Percentiles rank a stretch among this genome's conserved stretches.
Evolutionary conservation across 1,140 invertebrate genomes (phyloP).

Genomic region (Psilanteris sp.): DNA sequence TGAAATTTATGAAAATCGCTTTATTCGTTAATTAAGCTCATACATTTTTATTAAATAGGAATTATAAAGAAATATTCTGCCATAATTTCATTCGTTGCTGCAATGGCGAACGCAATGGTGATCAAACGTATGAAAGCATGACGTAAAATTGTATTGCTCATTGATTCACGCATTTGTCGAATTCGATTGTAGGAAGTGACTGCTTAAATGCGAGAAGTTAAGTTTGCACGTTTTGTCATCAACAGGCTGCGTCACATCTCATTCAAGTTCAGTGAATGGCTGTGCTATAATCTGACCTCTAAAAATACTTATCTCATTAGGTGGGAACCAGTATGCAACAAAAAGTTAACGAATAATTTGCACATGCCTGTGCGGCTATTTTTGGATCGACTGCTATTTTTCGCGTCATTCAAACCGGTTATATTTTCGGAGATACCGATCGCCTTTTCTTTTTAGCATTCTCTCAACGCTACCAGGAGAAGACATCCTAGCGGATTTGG

Average conservation of each 20-base stretch:
- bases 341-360: slow-evolving; percentile 49
- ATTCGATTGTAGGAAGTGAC: slow-evolving; percentile 27
- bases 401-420: slow-evolving; percentile 50
- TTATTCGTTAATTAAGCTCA: too few relatives aligned
- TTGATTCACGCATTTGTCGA: slow-evolving; percentile 25
- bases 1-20: too few relatives aligned
- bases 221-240: slow-evolving; percentile 27
- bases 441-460: slow-evolving; percentile 1
- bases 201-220: slow-evolving; percentile 16
- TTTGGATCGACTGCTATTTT: slow-evolving; percentile 50
- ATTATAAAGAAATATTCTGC: slow-evolving; percentile 2
- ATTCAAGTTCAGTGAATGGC: slow-evolving; percentile 44
- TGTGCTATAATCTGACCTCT: slow-evolving; percentile 43
- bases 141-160: slow-evolving; percentile 12
- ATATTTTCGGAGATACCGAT: slow-evolving; percentile 19
- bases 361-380: slow-evolving; percentile 46
- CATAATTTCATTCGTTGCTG: not conserved
- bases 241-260: slow-evolving; percentile 22
- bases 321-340: slow-evolving; percentile 24
- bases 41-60: too few relatives aligned
- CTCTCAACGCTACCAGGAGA: too few relatives aligned
- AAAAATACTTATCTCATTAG: slow-evolving; percentile 55
- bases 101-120: not conserved
- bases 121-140: slow-evolving; percentile 9
- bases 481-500: slow-evolving; percentile 25